Base-by-base conservation (phyloP, 2,797 vertebrate genomes). In the Tolypeutes matacus region DNA sequence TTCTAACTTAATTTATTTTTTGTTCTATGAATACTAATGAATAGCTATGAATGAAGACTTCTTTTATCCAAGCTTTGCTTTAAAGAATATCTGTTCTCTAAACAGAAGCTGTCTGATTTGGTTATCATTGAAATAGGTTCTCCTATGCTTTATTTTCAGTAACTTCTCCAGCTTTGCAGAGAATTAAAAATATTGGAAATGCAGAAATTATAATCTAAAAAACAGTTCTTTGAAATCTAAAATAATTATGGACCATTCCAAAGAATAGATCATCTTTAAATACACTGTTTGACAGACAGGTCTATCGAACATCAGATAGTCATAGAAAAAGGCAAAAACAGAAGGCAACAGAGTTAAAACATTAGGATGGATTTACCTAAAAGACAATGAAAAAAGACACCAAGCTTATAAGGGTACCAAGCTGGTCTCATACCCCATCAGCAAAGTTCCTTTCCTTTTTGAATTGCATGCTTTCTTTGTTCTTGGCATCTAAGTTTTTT, bases 321-420 rank as follows among this genome's bases (percentile, higher is more conserved):
- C 80, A 78, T 21, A 9, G 7, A 93, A 76, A 92, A 73, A 92
- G 73, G 82, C 85, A 97, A 80, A 84, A 84, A 72, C n/a, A 82
- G 86, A 92, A 65, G 76, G 76, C 23, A 21, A 25, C 20, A 23
- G 51, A 93, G 20, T 36, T 80, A 36, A 88, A 86, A 82, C 27
- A n/a, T 23, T 18, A 27, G 77, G 46, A 34, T 18, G 29, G 53
- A 81, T 91, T 77, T 87, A 34, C 27, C 72, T 36, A 21, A 84
- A 53, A 91, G 83, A 34, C 39, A 76, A 62, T 9, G 21, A 70
- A 77, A 76, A 81, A 73, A 76, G 69, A 34, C 6, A 51, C 67
- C 56, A n/a, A 25, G 58, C 76, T 76, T 95, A 78, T 84, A 87
- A 51, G 80, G 23, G 18, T 17, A 20, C 42, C 56, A 2, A 42